Base-by-base conservation (phyloP, 1,140 invertebrate genomes). In the Gryon sp. region DNA sequence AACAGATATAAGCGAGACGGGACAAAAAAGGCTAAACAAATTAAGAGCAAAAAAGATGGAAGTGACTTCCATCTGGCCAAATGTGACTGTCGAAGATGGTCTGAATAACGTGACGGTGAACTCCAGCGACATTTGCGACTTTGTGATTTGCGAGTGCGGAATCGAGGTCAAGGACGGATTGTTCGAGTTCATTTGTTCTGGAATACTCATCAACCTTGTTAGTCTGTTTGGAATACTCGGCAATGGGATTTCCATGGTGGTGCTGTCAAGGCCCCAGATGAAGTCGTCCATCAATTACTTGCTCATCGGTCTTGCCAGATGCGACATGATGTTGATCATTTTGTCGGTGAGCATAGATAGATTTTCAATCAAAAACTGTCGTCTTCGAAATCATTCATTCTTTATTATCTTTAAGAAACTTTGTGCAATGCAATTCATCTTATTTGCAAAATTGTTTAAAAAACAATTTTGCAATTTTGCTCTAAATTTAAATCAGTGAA, bases 231-330 rank as follows among this genome's bases (percentile, higher is more conserved):
- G 97, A 0, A 92, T 98, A 20, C 88, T 98, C 1, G 96, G 96
- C 48, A 98, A 98, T 85, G 90, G 94, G 15, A 93, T 98, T 11
- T 95, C 95, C 0, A 96, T 98, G 90, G 93, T 97, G 14, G 97
- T 99, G 19, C 89, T 98, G 5, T 96, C 94, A 8, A 91, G 96
- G 24, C 96, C 95, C 0, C 96, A 97, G 81, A 98, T 98, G 97
- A 92, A 94, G 76, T 97, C 95, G 5, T 97, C 96, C 74, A 97
- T 98, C 76, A 98, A 98, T 89, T 97, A 96, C 82, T 91, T 98
- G 60, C 91, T 98, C 2, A 95, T 96, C 30, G 96, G 96, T 1
- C 90, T 98, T 22, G 96, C 97, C 0, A 92, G 95, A 79, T 97
- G 96, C 88, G 97, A 98, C 89, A 96, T 95, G 0, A 90, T 96